Conservation (phyloP, 2,888 invertebrate genomes). For the Galerucella nymphaeae region DNA sequence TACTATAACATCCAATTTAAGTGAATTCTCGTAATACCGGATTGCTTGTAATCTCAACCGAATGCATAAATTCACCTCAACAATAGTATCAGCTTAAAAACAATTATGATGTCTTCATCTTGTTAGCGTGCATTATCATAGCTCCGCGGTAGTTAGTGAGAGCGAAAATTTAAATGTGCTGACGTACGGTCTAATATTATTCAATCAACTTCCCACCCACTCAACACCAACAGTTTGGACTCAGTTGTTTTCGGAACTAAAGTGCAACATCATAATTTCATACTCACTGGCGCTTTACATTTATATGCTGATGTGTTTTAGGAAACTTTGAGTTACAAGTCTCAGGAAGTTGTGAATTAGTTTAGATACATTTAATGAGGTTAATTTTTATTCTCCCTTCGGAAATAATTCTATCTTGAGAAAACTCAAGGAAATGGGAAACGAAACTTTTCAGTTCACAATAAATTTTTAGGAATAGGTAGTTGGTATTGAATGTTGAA, state of each 20-base stretch:
- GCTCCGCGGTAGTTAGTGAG: constrained; percentile 12
- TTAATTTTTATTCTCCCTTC: neutral
- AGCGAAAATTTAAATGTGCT: constrained; percentile 22
- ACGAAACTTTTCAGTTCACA: neutral
- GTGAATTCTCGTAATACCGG: neutral
- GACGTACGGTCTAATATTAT: constrained; percentile 20
- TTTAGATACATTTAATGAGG: neutral
- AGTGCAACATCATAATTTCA: constrained; percentile 28
- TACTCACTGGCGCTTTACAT: constrained; percentile 17
- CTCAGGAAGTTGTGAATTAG: constrained; percentile 3
- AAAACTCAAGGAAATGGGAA: neutral
- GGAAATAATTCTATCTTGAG: neutral
- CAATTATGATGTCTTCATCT: constrained; percentile 11
- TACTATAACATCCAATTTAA: neutral
- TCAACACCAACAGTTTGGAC: constrained; percentile 26
- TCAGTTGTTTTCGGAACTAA: constrained; percentile 24
- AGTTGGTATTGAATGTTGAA: too few species aligned
- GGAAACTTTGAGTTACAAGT: neutral
- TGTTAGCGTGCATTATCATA: constrained; percentile 17
- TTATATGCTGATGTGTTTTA: constrained; percentile 7
- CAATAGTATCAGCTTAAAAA: constrained; percentile 8
- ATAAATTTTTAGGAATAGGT: too few species aligned
- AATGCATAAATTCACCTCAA: neutral
- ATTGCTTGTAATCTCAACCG: neutral
- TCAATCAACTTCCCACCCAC: constrained; percentile 12